Evolutionary conservation across 2,113 vertebrate species (phyloP).

Genomic region (Sisor rabdophorus): DNA sequence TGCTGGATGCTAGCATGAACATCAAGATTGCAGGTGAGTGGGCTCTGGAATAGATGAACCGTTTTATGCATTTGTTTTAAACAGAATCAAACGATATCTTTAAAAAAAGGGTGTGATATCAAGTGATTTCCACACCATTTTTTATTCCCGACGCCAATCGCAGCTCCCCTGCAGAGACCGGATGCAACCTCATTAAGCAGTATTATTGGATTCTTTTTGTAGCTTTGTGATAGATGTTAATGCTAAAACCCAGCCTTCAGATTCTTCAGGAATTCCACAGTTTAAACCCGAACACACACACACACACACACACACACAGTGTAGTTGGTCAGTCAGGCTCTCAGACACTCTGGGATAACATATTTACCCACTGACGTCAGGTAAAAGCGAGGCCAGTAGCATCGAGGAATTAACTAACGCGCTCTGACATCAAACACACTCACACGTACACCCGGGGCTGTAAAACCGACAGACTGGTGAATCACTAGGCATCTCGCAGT

Average conservation of each 20-base stretch:
- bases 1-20: too few relatives aligned
- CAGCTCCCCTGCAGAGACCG: too few relatives aligned
- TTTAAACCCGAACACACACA: constrained; percentile 29
- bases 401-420: constrained; percentile 36
- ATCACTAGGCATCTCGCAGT: constrained; percentile 25
- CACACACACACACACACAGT: constrained; percentile 34
- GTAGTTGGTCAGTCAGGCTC: constrained; percentile 33
- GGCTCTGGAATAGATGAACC: too few relatives aligned
- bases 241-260: background rate
- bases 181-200: background rate
- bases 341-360: constrained; percentile 33
- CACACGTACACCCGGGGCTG: constrained; percentile 13
- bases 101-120: too few relatives aligned
- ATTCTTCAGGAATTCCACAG: constrained; percentile 19
- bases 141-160: too few relatives aligned
- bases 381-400: constrained; percentile 33
- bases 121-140: too few relatives aligned
- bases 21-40: too few relatives aligned
- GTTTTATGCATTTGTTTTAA: too few relatives aligned
- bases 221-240: background rate
- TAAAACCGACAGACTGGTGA: constrained; percentile 30
- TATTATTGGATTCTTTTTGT: background rate
- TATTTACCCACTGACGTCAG: constrained; percentile 46
- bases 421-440: constrained; percentile 46
- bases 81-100: too few relatives aligned